Conservation (phyloP, 2,888 invertebrate genomes). For the Cerastis rubricosa region DNA sequence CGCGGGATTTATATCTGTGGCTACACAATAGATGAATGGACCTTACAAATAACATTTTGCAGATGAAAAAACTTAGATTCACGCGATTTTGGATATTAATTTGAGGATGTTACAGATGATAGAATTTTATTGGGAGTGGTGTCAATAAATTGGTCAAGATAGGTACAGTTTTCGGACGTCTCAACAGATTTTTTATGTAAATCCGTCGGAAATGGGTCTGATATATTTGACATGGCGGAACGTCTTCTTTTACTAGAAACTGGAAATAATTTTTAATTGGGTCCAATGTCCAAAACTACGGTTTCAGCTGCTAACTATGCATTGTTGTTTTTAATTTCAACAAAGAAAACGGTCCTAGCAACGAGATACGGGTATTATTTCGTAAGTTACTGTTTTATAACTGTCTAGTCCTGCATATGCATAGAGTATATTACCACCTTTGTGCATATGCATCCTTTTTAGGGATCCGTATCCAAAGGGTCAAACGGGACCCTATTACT, state of each 20-base stretch:
- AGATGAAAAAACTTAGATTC: constrained; percentile 2
- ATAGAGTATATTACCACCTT: no score
- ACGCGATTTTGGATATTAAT: constrained; percentile 31
- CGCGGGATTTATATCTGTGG: constrained; percentile 60
- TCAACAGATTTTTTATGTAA: constrained; percentile 52
- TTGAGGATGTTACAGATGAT: not conserved
- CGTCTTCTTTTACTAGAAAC: constrained; percentile 50
- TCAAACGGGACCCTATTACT: no score
- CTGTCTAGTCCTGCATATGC: not conserved
- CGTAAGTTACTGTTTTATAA: not conserved
- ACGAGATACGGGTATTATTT: not conserved
- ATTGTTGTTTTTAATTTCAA: not conserved
- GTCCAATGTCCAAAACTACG: constrained; percentile 13
- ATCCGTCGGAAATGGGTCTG: constrained; percentile 53
- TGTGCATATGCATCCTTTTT: no score
- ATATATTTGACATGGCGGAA: constrained; percentile 62
- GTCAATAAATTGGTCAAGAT: constrained; percentile 34
- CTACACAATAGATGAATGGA: constrained; percentile 44
- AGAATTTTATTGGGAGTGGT: not conserved
- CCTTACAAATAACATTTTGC: constrained; percentile 12
- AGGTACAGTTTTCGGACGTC: constrained; percentile 40
- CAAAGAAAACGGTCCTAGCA: not conserved
- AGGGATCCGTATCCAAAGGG: no score
- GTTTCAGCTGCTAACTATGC: constrained; percentile 33
- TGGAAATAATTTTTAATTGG: constrained; percentile 36